A percentile compares a stretch with the other conserved stretches of the same genome.
Evolutionary conservation across 2,113 vertebrate species (phyloP).

Genomic region (Thamnophis sirtalis): DNA sequence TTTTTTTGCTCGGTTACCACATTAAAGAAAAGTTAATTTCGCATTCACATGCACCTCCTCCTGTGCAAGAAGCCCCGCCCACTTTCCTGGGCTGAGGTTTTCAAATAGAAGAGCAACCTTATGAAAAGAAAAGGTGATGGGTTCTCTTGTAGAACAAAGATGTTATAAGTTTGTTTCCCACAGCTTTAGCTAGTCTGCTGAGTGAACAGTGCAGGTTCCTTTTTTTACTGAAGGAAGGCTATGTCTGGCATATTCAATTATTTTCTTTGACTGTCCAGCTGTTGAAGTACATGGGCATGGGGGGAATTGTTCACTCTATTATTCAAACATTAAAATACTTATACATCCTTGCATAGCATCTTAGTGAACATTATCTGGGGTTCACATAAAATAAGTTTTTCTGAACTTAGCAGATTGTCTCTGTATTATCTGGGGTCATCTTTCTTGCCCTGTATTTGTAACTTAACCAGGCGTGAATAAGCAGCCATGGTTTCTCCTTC

Average conservation of each 20-base stretch:
- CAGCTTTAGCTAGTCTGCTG: background rate
- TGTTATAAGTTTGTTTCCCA: no score
- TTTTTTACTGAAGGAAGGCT: background rate
- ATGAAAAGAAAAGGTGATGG: no score
- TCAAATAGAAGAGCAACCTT: background rate
- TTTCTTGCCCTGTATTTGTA: background rate
- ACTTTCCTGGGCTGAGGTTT: background rate
- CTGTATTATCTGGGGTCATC: background rate
- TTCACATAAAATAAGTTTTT: background rate
- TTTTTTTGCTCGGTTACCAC: background rate
- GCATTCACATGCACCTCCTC: background rate
- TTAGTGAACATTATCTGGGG: background rate
- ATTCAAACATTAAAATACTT: background rate
- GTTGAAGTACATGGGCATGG: background rate
- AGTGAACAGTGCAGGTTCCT: background rate
- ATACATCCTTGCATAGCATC: background rate
- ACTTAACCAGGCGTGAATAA: background rate
- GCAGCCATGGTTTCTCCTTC: background rate
- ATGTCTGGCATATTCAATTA: background rate
- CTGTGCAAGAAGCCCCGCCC: background rate
- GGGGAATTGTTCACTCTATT: background rate
- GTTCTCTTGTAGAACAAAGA: no score
- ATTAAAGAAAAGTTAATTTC: background rate
- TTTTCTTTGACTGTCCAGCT: background rate
- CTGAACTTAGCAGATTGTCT: background rate